phyloP scores from a whole-genome alignment of 2,888 invertebrate genomes.

The Vanessa cardui region DNA sequence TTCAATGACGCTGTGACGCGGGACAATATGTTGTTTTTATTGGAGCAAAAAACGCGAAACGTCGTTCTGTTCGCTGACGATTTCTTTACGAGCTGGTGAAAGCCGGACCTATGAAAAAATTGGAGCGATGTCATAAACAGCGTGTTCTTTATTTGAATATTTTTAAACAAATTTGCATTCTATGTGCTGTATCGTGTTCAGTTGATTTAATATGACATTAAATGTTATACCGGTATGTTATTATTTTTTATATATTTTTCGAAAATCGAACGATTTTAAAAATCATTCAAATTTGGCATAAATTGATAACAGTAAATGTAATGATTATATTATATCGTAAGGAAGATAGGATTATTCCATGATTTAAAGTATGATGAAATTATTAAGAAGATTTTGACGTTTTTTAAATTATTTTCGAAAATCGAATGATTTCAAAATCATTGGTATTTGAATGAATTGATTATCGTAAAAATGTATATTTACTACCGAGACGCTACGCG shows the following conservation, averaged over 20 bases:
- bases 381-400: not conserved
- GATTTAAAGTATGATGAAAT: too few species aligned
- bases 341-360: too few species aligned
- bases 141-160: conserved; percentile 31
- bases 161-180: conserved; percentile 24
- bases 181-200: not conserved
- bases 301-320: too few species aligned
- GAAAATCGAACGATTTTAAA: too few species aligned
- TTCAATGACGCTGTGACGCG: conserved; percentile 58
- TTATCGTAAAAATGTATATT: too few species aligned
- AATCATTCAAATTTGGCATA: too few species aligned
- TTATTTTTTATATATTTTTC: too few species aligned
- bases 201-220: not conserved
- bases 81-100: conserved; percentile 57
- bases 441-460: too few species aligned
- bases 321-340: too few species aligned
- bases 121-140: conserved; percentile 35
- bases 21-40: conserved; percentile 61
- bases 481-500: not conserved
- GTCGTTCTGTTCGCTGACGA: conserved; percentile 55
- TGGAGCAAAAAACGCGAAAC: conserved; percentile 68
- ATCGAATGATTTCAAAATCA: too few species aligned
- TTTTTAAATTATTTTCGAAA: too few species aligned
- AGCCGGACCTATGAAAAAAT: conserved; percentile 50
- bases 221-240: too few species aligned